A percentile compares a stretch with the other conserved stretches of the same genome.
These are phyloP conservation scores for Gymnorhina tibicen DNA, from an alignment of 2,113 vertebrate species.

Conservation along the genomic window DNA sequence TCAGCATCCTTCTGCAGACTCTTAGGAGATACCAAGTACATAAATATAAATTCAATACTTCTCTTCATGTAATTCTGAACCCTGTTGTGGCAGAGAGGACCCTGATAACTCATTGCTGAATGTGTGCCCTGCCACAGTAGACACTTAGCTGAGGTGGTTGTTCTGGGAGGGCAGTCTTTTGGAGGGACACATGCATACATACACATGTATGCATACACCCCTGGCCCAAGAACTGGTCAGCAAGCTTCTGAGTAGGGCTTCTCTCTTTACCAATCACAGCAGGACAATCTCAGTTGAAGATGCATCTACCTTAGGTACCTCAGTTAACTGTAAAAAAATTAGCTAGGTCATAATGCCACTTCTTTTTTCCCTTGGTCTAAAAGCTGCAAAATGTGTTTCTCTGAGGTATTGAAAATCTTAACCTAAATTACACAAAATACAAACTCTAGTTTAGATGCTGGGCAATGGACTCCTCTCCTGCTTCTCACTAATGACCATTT, in stretches of 20 bases:
- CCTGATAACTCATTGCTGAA: not conserved
- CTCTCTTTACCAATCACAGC: not conserved
- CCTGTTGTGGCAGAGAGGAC: not conserved
- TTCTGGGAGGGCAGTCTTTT: not conserved
- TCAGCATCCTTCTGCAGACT: not conserved
- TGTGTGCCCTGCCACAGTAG: not conserved
- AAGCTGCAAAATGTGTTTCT: not conserved
- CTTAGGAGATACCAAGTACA: not conserved
- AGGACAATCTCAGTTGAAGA: not conserved
- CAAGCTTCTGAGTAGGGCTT: not conserved
- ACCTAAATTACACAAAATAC: not conserved
- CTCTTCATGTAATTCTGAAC: not conserved
- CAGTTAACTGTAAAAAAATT: not conserved
- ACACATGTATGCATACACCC: rapidly evolving
- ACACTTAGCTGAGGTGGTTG: not conserved
- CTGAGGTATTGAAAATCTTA: not conserved
- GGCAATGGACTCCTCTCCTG: not conserved
- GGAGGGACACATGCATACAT: not conserved
- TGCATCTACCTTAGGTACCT: not conserved
- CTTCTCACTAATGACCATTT: not conserved
- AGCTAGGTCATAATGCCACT: not conserved
- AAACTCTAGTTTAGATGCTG: not conserved
- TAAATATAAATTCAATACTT: not conserved
- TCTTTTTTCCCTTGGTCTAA: not conserved
- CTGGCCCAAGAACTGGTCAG: not conserved